Conservation (phyloP, 2,797 vertebrate species). For the Lagodon rhomboides region DNA sequence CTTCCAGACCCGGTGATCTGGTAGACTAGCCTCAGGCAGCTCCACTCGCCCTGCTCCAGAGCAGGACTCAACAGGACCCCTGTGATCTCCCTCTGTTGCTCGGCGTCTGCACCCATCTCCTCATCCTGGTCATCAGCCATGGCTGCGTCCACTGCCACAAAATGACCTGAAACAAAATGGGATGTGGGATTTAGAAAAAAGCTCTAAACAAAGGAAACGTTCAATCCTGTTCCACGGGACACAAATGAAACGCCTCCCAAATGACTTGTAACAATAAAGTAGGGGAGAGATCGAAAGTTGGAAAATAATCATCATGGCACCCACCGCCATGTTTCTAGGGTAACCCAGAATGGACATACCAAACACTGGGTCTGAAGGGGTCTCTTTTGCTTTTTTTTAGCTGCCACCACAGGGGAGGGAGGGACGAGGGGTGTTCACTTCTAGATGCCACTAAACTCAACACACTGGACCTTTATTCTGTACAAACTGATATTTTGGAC, state of each 20-base stretch:
- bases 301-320: too few relatives aligned
- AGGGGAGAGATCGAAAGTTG: not conserved
- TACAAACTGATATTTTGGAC: not conserved
- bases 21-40: conserved; percentile 93
- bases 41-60: conserved; percentile 91
- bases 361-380: too few relatives aligned
- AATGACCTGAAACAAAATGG: conserved; percentile 85
- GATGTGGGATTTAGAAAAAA: not conserved
- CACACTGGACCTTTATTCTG: too few relatives aligned
- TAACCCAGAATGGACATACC: too few relatives aligned
- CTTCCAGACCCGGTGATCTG: conserved; percentile 85
- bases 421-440: too few relatives aligned
- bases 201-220: not conserved
- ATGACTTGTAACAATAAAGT: not conserved
- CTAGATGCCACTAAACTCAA: too few relatives aligned
- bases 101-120: not conserved
- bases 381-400: too few relatives aligned
- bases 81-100: conserved; percentile 69
- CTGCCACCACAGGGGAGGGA: too few relatives aligned
- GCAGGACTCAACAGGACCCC: conserved; percentile 90
- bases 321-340: too few relatives aligned
- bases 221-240: not conserved
- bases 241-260: not conserved
- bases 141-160: conserved; percentile 87
- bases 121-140: conserved; percentile 18